Conservation (phyloP, 2,888 invertebrate genomes). For the Campopleginae sp. region DNA sequence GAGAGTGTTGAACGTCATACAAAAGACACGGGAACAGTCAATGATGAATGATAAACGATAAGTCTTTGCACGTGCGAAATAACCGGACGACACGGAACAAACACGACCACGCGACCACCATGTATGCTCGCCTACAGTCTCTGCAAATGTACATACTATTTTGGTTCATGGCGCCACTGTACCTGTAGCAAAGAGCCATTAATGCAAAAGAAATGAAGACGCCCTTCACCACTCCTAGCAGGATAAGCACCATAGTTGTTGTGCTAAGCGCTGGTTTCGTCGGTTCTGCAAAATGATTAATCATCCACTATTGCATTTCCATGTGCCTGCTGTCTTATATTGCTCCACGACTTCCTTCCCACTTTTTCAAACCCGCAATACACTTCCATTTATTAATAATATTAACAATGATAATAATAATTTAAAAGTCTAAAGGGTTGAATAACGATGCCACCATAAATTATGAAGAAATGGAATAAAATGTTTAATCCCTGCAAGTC, state of each 20-base stretch:
- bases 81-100: conserved; percentile 22
- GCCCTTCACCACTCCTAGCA: conserved; percentile 95
- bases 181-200: conserved; percentile 98
- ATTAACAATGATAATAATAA: background rate
- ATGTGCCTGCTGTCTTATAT: conserved; percentile 46
- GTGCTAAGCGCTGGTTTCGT: conserved; percentile 94
- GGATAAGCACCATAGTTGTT: conserved; percentile 95
- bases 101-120: conserved; percentile 35
- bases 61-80: conserved; percentile 8
- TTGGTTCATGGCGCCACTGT: conserved; percentile 82
- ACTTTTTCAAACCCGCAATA: background rate
- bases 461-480: no score
- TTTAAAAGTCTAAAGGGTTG: no score
- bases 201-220: conserved; percentile 98
- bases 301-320: conserved; percentile 57
- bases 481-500: no score
- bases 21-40: conserved; percentile 27
- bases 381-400: background rate
- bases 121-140: background rate
- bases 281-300: conserved; percentile 87
- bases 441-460: no score
- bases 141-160: conserved; percentile 15
- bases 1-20: background rate
- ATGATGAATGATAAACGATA: conserved; percentile 12
- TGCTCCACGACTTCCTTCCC: background rate